These are phyloP conservation scores for Sinonovacula constricta DNA, from an alignment of 1,140 invertebrate genomes.

Conservation along the genomic window DNA sequence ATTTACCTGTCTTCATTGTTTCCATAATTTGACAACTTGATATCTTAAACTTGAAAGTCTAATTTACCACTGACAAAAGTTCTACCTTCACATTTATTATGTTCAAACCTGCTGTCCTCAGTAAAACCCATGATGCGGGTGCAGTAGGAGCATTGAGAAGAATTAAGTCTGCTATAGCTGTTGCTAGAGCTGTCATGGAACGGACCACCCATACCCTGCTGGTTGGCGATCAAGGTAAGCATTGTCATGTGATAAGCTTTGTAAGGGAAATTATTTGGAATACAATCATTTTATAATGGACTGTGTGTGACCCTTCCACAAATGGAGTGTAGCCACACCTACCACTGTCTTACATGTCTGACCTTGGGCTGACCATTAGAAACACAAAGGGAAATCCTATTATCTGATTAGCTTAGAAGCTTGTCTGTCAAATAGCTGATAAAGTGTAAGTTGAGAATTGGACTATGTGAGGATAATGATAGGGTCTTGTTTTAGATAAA, in stretches of 20 bases:
- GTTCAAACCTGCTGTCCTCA: slow-evolving; percentile 78
- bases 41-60: too few species aligned
- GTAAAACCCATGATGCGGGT: slow-evolving; percentile 92
- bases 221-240: slow-evolving; percentile 86
- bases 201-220: slow-evolving; percentile 94
- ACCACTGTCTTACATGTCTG: not conserved
- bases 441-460: too few species aligned
- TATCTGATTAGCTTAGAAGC: too few species aligned
- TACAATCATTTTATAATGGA: not conserved
- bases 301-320: not conserved
- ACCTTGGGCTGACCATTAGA: not conserved
- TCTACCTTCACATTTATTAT: too few species aligned
- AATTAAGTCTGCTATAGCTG: slow-evolving; percentile 93
- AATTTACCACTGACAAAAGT: too few species aligned
- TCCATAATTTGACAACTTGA: too few species aligned
- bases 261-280: too few species aligned
- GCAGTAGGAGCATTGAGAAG: slow-evolving; percentile 90
- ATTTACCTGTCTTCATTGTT: too few species aligned
- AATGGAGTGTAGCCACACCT: not conserved
- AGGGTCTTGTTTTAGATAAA: too few species aligned
- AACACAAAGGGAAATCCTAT: too few species aligned
- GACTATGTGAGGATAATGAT: too few species aligned
- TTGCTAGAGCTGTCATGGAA: slow-evolving; percentile 93
- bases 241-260: not conserved
- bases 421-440: too few species aligned